Evolutionary conservation across 2,888 invertebrate genomes (phyloP), one percentile per base, ranked within the genome.

Genomic region (Drosophila limbata): DNA sequence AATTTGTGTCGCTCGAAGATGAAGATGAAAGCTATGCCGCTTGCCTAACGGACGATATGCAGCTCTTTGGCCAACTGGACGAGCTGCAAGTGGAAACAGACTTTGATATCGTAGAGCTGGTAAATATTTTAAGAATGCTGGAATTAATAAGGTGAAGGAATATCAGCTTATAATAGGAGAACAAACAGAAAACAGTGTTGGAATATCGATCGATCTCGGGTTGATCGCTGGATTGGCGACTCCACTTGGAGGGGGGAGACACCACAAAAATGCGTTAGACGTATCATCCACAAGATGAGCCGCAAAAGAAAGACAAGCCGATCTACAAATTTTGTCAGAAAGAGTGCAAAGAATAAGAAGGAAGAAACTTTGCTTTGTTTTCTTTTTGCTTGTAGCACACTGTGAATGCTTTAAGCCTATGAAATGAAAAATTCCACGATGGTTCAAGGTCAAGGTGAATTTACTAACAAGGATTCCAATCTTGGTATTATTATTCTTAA

Each of bases 31-130:
- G 50, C 51, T 86, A 88, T 45, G 64, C 53, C 5, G 67, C 50
- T 15, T 77, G 68, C 17, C 61, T 81, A 4, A 56, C 51, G 2
- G 88, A 83, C 48, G 81, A 88, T 17, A n/a, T 77, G 19, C 72
- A 74, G 31, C 61, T 83, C 0, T 83, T 83, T 56, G 78, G 64
- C 1, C 83, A 85, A 31, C 60, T 83, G 47, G 45, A 31, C 4
- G 78, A 69, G 0, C 52, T 73, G 35, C 51, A 50, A 2, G 17
- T 15, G 39, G 15, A 10, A 6, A 15, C 37, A 5, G 62, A 65
- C 39, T 64, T 45, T 13, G 63, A 74, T 17, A 45, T 72, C 0
- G 37, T 70, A 8, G 35, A 71, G 37, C 45, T 67, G 35, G 62
- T 83, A 5, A 64, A 51, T 45, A 69, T 5, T n/a, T 69, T 81